phyloP scores from a whole-genome alignment of 2,113 vertebrate genomes.

The Dinomys branickii region DNA sequence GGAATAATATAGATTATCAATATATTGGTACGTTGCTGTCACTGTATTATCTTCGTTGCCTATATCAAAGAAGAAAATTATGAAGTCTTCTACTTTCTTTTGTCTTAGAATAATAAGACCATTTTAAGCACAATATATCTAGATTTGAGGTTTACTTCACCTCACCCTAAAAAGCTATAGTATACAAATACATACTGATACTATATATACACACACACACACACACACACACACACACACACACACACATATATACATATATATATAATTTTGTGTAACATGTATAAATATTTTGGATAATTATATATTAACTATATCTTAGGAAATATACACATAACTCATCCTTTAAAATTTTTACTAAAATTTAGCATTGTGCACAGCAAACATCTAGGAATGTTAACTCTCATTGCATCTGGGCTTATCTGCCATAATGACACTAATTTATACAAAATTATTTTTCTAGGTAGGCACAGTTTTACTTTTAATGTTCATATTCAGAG shows the following conservation, averaged over 20 bases:
- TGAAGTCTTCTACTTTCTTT: neutral
- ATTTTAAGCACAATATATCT: neutral
- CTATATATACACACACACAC: too few relatives aligned
- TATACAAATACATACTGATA: neutral
- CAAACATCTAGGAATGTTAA: slow-evolving; percentile 6
- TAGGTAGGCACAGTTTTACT: neutral
- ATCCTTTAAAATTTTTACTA: slow-evolving; percentile 15
- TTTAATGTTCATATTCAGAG: neutral
- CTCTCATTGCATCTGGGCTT: neutral
- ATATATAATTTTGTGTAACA: neutral
- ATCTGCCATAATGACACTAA: neutral
- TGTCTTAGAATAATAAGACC: neutral
- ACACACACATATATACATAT: neutral
- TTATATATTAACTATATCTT: neutral
- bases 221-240: too few relatives aligned
- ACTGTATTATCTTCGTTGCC: neutral
- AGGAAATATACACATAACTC: neutral
- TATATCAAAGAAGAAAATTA: neutral
- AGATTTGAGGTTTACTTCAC: neutral
- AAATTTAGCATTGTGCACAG: neutral
- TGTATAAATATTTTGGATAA: neutral
- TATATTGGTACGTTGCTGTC: neutral
- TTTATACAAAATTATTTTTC: slow-evolving; percentile 21
- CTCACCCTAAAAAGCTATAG: neutral
- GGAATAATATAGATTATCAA: neutral